These are phyloP conservation scores for Pantherophis vulpinus DNA, from an alignment of 2,797 vertebrate species.

Conservation along the genomic window DNA sequence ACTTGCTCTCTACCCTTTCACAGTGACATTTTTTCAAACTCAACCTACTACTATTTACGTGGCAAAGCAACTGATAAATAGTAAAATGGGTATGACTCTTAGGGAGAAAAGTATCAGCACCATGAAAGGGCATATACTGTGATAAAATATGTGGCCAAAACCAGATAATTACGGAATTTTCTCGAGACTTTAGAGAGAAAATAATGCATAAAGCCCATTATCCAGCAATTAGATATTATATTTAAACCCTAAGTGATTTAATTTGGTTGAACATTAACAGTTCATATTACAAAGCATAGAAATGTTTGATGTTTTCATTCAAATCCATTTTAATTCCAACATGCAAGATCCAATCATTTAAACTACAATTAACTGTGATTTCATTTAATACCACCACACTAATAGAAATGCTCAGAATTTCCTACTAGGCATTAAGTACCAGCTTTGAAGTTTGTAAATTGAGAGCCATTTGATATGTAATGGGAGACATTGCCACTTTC, in stretches of 20 bases:
- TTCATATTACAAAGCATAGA: neutral
- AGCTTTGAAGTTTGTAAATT: neutral
- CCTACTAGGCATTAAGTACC: neutral
- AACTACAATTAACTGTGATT: neutral
- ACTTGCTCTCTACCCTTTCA: constrained; percentile 71
- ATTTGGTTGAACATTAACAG: neutral
- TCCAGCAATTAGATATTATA: neutral
- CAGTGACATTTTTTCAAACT: constrained; percentile 57
- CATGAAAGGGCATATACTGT: neutral
- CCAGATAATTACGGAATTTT: neutral
- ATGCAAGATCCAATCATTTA: neutral
- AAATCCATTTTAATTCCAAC: neutral
- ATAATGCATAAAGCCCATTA: neutral
- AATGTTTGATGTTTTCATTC: neutral
- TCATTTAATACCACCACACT: neutral
- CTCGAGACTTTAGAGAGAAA: neutral
- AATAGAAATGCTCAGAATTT: neutral
- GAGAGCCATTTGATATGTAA: neutral
- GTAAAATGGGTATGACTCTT: constrained; percentile 66
- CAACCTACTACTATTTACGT: constrained; percentile 55
- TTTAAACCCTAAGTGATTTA: neutral
- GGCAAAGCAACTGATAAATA: constrained; percentile 72
- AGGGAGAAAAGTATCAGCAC: constrained; percentile 39
- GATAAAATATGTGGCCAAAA: neutral
- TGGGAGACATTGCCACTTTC: neutral